Evolutionary conservation across 2,113 vertebrate species (phyloP).

Genomic region (Pyrgilauda ruficollis): DNA sequence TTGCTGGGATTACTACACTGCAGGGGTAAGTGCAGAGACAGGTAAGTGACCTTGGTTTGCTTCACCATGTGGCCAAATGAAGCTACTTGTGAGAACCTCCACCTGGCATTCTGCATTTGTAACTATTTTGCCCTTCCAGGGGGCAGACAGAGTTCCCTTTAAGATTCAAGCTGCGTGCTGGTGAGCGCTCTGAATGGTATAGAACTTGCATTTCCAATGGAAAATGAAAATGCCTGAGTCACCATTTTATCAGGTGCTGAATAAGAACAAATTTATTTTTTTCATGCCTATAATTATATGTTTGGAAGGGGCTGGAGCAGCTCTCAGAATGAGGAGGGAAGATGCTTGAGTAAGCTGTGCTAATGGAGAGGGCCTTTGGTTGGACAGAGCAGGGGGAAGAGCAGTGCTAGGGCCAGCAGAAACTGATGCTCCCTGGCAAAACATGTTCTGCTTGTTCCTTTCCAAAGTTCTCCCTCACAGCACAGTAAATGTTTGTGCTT

Average conservation of each 20-base stretch:
- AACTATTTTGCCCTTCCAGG: background rate
- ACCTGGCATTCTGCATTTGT: background rate
- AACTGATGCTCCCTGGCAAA: background rate
- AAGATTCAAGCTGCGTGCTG: background rate
- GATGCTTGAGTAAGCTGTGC: background rate
- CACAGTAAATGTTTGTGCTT: background rate
- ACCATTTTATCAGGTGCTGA: conserved; percentile 47
- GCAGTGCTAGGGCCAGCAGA: background rate
- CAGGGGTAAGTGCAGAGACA: background rate
- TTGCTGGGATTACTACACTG: background rate
- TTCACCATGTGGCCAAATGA: background rate
- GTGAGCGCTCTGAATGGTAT: background rate
- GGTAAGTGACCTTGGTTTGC: background rate
- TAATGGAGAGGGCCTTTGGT: background rate
- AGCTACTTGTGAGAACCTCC: background rate
- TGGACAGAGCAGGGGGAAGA: background rate
- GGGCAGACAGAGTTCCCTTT: conserved; percentile 2
- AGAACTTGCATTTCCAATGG: conserved; percentile 50
- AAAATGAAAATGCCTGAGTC: conserved; percentile 36
- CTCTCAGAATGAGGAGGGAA: background rate
- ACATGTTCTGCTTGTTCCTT: background rate
- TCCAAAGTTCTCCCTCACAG: background rate
- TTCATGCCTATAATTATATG: background rate
- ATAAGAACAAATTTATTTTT: conserved; percentile 37
- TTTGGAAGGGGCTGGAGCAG: background rate